Base-by-base conservation (phyloP, 2,113 vertebrate genomes). In the Gymnorhina tibicen region DNA sequence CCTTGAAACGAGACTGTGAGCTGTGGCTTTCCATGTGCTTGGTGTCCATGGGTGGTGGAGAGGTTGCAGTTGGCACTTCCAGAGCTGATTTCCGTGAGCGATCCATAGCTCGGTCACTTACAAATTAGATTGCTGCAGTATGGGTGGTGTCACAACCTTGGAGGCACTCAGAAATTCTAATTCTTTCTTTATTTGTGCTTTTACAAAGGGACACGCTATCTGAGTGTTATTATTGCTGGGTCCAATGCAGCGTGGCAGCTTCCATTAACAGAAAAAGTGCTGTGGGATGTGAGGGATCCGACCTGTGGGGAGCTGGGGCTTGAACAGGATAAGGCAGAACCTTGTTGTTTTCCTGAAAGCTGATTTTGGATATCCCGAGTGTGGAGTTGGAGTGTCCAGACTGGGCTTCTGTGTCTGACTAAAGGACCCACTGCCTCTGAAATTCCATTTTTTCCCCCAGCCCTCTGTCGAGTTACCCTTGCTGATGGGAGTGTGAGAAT, bases 401-500 rank as follows among this genome's bases (percentile, higher is more conserved):
- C 28, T 53, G 67, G 11, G 11, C 39, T 19, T 27, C 16, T 62
- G 8, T 79, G 24, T 47, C 58, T 56, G 56, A 28, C 42, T 91
- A 10, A 42, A 56, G 53, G 32, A 58, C 52, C 46, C 16, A 8
- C 23, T 73, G 62, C 42, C 66, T 72, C 12, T 53, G 56, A 59
- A 72, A 62, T 49, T 76, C 53, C 17, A 10, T 87, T 92, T 89
- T 12, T 7, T 30, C 5, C 13, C 12, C 19, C 20, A 39, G 2
- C 13, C 3, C 4, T 6, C 47, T 74, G 5, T 50, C 0, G 8
- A 46, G 24, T 83, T 74, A 3, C 62, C 46, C 0, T 49, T 47
- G 80, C 41, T 87, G 47, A 35, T 15, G 7, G 32, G 35, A 86
- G 5, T 26, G 28, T 19, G 15, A 46, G 35, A 77, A 12, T n/a